Base-by-base conservation (phyloP, 2,113 vertebrate species). In the Caloenas nicobarica region DNA sequence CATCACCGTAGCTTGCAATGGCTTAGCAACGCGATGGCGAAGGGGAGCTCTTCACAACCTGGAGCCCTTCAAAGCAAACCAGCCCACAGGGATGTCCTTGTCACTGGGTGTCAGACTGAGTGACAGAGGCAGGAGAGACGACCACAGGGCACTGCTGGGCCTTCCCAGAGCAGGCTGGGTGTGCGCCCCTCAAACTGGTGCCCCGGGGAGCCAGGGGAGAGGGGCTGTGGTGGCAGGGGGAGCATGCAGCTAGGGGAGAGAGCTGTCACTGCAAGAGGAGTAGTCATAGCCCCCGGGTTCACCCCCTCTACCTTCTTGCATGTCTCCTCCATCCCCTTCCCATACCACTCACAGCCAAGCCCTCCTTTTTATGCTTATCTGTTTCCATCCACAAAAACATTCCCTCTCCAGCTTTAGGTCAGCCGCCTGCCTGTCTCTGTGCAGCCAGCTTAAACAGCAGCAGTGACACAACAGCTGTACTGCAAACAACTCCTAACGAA, bases 161-260 rank as follows among this genome's bases (percentile, higher is more conserved):
- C 19, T 68, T 69, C 19, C 78, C 29, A 42, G 65, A 29, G 40
- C 29, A 10, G 38, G 48, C 29, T 72, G 50, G 31, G 28, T 31
- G 50, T 31, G 48, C 8, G 2, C 6, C 31, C n/a, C 70, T 44
- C 11, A 2, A 62, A 72, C 26, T 8, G 4, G 25, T 4, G 1
- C 16, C 23, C 36, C 0, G 0, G 4, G 23, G 14, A 69, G 48
- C 36, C 54, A 13, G 50, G 34, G 50, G 21, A 25, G 60, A 62
- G n/a, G 42, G 13, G 3, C 17, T 0, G 0, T 19, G n/a, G 62
- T 31, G 44, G 38, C 34, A n/a, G 38, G 17, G 25, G 46, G 36
- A 40, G 44, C 2, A 0, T 19, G 48, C 46, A 88, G 57, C n/a
- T 33, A 29, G 46, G 19, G 28, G 19, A 38, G 76, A 64, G 68